These are phyloP conservation scores for Rhynchonema sp. DNA, from an alignment of 2,888 invertebrate species.

Conservation along the genomic window DNA sequence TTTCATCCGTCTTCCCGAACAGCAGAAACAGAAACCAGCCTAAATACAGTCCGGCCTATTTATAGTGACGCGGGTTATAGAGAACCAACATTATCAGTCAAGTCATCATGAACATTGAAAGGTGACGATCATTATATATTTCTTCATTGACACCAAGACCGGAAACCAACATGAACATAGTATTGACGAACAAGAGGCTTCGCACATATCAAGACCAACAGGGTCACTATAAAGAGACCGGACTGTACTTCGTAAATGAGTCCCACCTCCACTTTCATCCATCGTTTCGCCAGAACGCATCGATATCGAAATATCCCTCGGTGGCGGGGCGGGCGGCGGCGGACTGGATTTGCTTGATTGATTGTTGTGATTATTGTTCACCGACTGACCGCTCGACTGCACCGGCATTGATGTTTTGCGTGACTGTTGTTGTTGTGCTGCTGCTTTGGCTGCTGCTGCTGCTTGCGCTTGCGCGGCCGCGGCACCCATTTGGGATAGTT, in stretches of 20 bases:
- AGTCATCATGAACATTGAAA: background rate
- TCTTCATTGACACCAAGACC: too few species aligned
- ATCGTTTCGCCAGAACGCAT: too few species aligned
- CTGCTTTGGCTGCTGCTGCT: conserved; percentile 3
- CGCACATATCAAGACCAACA: too few species aligned
- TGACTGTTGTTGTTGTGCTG: background rate
- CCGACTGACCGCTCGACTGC: background rate
- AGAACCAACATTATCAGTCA: background rate
- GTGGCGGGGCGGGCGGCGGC: conserved; percentile 27
- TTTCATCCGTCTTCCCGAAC: too few species aligned
- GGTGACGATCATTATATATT: background rate
- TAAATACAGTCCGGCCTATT: too few species aligned
- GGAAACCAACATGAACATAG: too few species aligned
- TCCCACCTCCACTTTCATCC: too few species aligned
- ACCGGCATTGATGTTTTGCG: background rate
- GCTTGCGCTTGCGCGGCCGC: conserved; percentile 1
- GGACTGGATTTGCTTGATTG: conserved; percentile 13
- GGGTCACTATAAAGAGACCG: too few species aligned
- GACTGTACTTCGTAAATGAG: too few species aligned
- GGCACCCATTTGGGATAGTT: conserved; percentile 67
- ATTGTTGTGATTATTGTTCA: background rate
- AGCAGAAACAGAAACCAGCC: too few species aligned
- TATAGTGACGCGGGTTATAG: too few species aligned
- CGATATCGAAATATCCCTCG: conserved; percentile 20
- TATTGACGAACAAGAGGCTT: too few species aligned